Evolutionary conservation across 1,140 invertebrate species (phyloP).

Genomic region (Ostrea edulis): DNA sequence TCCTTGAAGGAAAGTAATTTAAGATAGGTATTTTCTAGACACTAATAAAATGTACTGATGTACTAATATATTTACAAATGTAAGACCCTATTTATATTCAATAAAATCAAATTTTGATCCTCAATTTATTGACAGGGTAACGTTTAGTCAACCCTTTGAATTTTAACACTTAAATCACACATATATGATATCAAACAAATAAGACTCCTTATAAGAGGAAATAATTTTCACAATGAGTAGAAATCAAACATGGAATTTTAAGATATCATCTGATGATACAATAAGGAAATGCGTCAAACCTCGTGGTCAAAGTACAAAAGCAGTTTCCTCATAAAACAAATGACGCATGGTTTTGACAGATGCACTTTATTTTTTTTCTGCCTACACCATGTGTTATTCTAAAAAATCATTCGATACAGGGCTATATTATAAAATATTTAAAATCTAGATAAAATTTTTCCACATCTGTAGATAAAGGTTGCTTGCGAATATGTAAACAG

Average conservation of each 20-base stretch:
- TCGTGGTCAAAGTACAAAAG: too few species aligned
- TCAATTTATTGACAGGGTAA: too few species aligned
- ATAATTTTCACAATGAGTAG: neutral
- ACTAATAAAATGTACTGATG: too few species aligned
- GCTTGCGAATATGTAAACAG: neutral
- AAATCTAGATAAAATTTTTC: neutral
- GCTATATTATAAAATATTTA: constrained; percentile 15
- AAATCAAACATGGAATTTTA: neutral
- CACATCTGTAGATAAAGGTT: neutral
- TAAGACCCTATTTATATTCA: too few species aligned
- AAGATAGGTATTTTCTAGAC: too few species aligned
- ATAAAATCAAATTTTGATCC: too few species aligned
- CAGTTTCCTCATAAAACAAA: too few species aligned
- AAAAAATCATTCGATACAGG: neutral
- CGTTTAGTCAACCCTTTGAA: too few species aligned
- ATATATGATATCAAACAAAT: neutral
- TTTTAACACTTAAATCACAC: neutral
- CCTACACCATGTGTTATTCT: neutral
- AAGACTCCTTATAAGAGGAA: neutral
- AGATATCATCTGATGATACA: neutral
- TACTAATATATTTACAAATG: too few species aligned
- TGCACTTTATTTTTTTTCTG: neutral
- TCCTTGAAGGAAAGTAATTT: neutral
- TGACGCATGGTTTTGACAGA: too few species aligned
- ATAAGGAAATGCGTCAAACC: neutral